These are phyloP conservation scores for Sesia apiformis DNA, from an alignment of 2,888 invertebrate species.

Conservation along the genomic window DNA sequence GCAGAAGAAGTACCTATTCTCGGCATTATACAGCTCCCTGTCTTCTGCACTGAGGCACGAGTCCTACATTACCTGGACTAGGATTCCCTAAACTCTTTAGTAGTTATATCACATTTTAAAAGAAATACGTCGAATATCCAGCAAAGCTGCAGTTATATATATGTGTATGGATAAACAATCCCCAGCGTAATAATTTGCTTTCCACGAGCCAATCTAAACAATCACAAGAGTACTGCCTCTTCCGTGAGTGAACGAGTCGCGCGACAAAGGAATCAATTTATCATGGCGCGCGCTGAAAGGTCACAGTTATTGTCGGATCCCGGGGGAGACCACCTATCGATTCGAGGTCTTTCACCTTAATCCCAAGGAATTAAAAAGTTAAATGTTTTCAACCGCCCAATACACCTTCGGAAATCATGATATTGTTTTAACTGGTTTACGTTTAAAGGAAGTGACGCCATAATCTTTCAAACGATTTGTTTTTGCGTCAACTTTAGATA, in stretches of 20 bases:
- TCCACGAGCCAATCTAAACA: not conserved
- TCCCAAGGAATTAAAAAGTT: not conserved
- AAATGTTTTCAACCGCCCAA: no score
- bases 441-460: no score
- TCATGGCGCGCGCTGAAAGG: slow-evolving; percentile 35
- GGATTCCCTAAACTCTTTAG: no score
- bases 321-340: slow-evolving; percentile 13
- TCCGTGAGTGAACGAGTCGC: slow-evolving; percentile 1
- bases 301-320: slow-evolving; percentile 13
- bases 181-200: not conserved
- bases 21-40: slow-evolving; percentile 50
- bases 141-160: no score
- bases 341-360: slow-evolving; percentile 12
- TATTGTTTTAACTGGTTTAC: no score
- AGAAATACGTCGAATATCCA: no score
- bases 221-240: not conserved
- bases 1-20: slow-evolving; percentile 60
- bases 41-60: slow-evolving; percentile 63
- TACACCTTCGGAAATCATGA: no score
- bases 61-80: slow-evolving; percentile 55
- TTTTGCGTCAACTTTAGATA: no score
- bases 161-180: no score
- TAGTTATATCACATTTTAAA: no score
- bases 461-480: no score
- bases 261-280: slow-evolving; percentile 46